Evolutionary conservation across 2,888 invertebrate species (phyloP), one percentile per base, ranked within the genome.

Genomic region (Drosophila setosimentum): DNA sequence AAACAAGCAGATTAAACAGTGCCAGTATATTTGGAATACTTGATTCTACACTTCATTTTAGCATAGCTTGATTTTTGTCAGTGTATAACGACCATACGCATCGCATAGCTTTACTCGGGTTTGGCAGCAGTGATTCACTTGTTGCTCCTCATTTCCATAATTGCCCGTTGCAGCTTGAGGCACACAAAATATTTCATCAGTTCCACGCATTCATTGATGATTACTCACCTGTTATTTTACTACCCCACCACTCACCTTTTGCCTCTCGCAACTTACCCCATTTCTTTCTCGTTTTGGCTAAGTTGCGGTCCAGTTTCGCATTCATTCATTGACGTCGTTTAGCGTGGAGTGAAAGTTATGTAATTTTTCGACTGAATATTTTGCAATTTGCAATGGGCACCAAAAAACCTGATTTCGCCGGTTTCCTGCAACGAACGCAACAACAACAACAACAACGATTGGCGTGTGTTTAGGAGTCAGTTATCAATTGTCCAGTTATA

Each of bases 301-400:
- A 32, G 51, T 51, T 60, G 69, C 73, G 91, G 73, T 82, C 80
- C 80, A 89, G 89, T 90, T 84, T 87, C 62, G 66, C 62, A 55
- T 71, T 87, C 86, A 82, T 88, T 83, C 87, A 84, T 82, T 70
- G 86, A 73, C 78, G 73, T 73, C 71, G 61, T 32, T 63, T 37
- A 64, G 68, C 73, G 74, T 37, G 60, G 53, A 88, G 91, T 86
- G 90, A 91, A 89, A 89, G 91, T 89, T 89, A 89, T 89, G 91
- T 91, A 91, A 89, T 76, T 73, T 88, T 80, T 66, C 29, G 55
- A 37, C 13, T 49, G 69, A 77, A 85, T 77, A 82, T 82, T 81
- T 76, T 65, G 80, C 77, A 74, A 87, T 89, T 87, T 77, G 82
- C 83, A 85, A 73, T 73, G 75, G 68, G 63, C 68, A 60, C 49